Percentiles rank a stretch among this genome's conserved stretches.
These are phyloP conservation scores for Ageneiosus marmoratus DNA, from an alignment of 2,113 vertebrate species.

Conservation along the genomic window DNA sequence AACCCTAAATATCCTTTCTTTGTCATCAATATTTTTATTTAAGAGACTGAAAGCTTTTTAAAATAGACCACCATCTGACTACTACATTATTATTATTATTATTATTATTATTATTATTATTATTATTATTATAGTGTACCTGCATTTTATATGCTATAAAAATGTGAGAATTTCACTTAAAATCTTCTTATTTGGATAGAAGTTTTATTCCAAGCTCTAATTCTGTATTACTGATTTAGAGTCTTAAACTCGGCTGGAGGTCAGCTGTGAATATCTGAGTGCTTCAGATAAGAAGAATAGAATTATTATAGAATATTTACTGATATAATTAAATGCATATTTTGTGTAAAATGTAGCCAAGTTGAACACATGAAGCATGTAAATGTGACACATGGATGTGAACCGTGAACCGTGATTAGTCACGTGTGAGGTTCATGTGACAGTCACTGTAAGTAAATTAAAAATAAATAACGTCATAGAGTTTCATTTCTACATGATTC, in stretches of 20 bases:
- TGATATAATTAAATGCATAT: not conserved
- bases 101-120: too few species aligned
- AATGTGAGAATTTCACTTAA: not conserved
- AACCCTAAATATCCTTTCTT: too few species aligned
- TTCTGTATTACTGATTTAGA: not conserved
- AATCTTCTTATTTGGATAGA: not conserved
- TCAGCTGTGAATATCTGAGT: not conserved
- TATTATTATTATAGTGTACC: not conserved
- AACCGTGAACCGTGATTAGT: not conserved
- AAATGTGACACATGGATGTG: not conserved
- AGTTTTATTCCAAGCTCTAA: not conserved
- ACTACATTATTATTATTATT: too few species aligned
- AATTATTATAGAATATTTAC: not conserved
- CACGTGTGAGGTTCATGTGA: not conserved
- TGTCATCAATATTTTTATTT: too few species aligned
- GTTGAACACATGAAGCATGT: too few species aligned
- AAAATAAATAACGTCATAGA: not conserved
- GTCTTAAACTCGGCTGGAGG: not conserved
- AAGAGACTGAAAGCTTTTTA: too few species aligned
- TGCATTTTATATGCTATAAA: not conserved
- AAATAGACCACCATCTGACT: too few species aligned
- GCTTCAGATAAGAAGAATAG: too few species aligned
- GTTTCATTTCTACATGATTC: not conserved
- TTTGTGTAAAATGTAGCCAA: not conserved
- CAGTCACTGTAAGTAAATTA: not conserved